Base-by-base conservation (phyloP, 2,888 invertebrate genomes). In the Pseudococcus viburni region DNA sequence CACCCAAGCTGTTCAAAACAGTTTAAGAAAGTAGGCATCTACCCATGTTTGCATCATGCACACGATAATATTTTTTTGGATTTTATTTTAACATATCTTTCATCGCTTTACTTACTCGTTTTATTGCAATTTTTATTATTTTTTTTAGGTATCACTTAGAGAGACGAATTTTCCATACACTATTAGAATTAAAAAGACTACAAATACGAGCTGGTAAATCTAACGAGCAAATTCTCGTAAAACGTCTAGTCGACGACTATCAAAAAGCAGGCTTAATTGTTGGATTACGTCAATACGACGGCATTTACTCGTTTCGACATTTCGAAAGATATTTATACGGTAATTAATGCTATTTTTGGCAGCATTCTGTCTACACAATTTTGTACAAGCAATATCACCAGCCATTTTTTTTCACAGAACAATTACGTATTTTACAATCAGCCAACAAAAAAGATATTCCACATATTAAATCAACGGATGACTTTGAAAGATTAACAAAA, bases 181-280 rank as follows among this genome's bases (percentile, higher is more conserved):
- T 98, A 89, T 93, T 98, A 91, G 98, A 98, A 91, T 92, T 98
- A 87, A 98, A 98, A 92, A 94, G 97, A 86, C 93, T 97, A 90
- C 98, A 98, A 92, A 98, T 98, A 90, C 94, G 98, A 90, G 96
- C 97, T 51, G 97, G 96, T 85, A 95, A 96, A 92, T 94, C 96
- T 73, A 97, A 97, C 91, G 98, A 98, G 92, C 94, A 96, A 46
- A 94, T 97, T 86, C 92, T 97, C 17, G 96, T 97, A 1, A 98
- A 97, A 92, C 93, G 97, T 90, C 95, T 97, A 89, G 96, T 97
- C 73, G 96, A 97, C 90, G 95, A 95, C 90, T 96, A 96, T 91
- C 95, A 95, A 91, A 95, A 94, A 91, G 95, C 96, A 3, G 95
- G 95, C 90, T 93, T 95, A 77, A 93, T 91, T 93, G 87, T 94